Base-by-base conservation (phyloP, 2,113 vertebrate genomes). In the Ammodytes dubius region DNA sequence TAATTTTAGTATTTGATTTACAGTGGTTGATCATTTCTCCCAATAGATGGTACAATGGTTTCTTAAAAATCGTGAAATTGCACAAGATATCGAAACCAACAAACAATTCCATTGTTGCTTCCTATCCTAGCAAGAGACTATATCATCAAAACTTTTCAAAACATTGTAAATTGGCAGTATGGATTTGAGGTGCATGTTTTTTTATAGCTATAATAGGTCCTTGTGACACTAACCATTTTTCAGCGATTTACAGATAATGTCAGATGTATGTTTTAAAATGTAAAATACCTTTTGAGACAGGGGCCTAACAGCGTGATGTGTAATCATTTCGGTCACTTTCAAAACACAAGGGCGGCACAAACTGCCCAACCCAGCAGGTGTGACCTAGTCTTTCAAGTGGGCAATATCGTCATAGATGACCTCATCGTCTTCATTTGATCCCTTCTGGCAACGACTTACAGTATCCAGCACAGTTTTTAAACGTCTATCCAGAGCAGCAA, bases 401-500 rank as follows among this genome's bases (percentile, higher is more conserved):
- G 40, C 11, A 0, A 81, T 70, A 80, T 95, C 95, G 2, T 95
- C 84, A 42, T 90, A 92, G 45, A 95, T 74, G 5, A 94, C 91
- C 1, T 87, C 75, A 27, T 74, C 86, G 17, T 59, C 47, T 11
- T 64, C 13, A 11, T 73, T 67, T 12, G 27, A 80, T 7, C 61
- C 60, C 64, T 84, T 68, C 17, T 86, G 84, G 82, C 94, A 95
- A 8, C 4, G 78, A 53, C 70, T 70, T 15, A 94, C 85, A 0
- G 10, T 72, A 0, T 54, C 72, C 27, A 96, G 87, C 53, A 95
- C 87, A 11, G 89, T 91, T 11, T 72, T 82, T 63, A 95, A 89
- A 42, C 94, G 91, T 0, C 94, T 91, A 77, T 96, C 92, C 3
- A 94, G 93, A 0, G 96, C 95, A 0, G 3, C 46, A 42, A 95